Evolutionary conservation across 2,113 vertebrate species (phyloP).

Genomic region (Myrmecophaga tridactyla): DNA sequence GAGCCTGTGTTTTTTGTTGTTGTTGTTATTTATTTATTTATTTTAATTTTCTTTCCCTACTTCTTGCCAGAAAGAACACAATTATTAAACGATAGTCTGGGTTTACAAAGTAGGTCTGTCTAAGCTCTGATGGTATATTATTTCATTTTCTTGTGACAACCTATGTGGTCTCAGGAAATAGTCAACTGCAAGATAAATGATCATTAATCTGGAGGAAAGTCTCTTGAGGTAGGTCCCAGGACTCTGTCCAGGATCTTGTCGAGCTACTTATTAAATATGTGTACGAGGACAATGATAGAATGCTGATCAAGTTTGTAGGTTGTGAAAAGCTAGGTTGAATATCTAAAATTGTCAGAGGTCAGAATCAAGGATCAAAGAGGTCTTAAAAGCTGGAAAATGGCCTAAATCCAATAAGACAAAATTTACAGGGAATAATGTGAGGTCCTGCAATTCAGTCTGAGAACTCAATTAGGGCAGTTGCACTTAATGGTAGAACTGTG

Average conservation of each 20-base stretch:
- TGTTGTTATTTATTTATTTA: too few relatives aligned
- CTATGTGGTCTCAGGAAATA: slow-evolving; percentile 32
- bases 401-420: slow-evolving; percentile 65
- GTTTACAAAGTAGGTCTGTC: slow-evolving; percentile 34
- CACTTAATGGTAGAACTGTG: slow-evolving; percentile 52
- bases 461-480: slow-evolving; percentile 58
- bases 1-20: background rate
- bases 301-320: slow-evolving; percentile 62
- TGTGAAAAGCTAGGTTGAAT: slow-evolving; percentile 40
- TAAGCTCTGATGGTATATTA: background rate
- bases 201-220: slow-evolving; percentile 22
- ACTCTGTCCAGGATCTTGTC: background rate
- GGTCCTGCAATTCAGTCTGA: slow-evolving; percentile 50
- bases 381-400: slow-evolving; percentile 56
- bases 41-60: background rate
- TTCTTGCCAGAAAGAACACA: slow-evolving; percentile 11
- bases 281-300: background rate
- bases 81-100: slow-evolving; percentile 36
- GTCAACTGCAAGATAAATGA: slow-evolving; percentile 32
- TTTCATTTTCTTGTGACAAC: slow-evolving; percentile 54
- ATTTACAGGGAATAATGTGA: slow-evolving; percentile 61
- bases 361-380: too few relatives aligned
- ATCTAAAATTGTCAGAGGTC: too few relatives aligned
- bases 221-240: slow-evolving; percentile 33
- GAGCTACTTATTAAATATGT: slow-evolving; percentile 28